Percentiles rank a stretch among this genome's conserved stretches.
Evolutionary conservation across 2,113 vertebrate species (phyloP).

Genomic region (Oncorhynchus masou): DNA sequence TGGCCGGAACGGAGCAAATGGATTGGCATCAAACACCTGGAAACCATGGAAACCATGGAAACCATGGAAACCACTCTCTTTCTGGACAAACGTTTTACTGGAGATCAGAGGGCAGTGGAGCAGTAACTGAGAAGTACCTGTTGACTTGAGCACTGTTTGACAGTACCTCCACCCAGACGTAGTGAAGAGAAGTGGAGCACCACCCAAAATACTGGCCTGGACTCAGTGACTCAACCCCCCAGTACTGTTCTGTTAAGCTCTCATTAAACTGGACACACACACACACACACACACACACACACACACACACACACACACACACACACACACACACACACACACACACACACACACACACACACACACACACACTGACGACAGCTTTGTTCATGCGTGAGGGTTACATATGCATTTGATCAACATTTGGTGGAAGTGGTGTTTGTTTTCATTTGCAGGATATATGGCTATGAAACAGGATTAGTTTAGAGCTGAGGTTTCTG

Average conservation of each 20-base stretch:
- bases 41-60: too few relatives aligned
- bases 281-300: too few relatives aligned
- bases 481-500: too few relatives aligned
- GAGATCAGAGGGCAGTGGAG: background rate
- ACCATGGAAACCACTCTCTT: background rate
- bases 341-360: too few relatives aligned
- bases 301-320: too few relatives aligned
- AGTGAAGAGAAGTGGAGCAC: constrained; percentile 30
- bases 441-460: background rate
- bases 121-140: constrained; percentile 33
- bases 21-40: too few relatives aligned
- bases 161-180: constrained; percentile 33
- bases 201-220: constrained; percentile 33
- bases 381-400: too few relatives aligned
- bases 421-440: background rate
- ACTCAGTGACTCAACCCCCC: constrained; percentile 34
- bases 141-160: constrained; percentile 56
- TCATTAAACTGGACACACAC: constrained; percentile 20
- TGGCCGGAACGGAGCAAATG: too few relatives aligned
- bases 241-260: constrained; percentile 8
- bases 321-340: background rate
- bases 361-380: too few relatives aligned
- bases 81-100: background rate
- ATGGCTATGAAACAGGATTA: too few relatives aligned
- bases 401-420: background rate